Evolutionary conservation across 1,140 invertebrate species (phyloP).

Genomic region (Drosophila pseudoobscura): DNA sequence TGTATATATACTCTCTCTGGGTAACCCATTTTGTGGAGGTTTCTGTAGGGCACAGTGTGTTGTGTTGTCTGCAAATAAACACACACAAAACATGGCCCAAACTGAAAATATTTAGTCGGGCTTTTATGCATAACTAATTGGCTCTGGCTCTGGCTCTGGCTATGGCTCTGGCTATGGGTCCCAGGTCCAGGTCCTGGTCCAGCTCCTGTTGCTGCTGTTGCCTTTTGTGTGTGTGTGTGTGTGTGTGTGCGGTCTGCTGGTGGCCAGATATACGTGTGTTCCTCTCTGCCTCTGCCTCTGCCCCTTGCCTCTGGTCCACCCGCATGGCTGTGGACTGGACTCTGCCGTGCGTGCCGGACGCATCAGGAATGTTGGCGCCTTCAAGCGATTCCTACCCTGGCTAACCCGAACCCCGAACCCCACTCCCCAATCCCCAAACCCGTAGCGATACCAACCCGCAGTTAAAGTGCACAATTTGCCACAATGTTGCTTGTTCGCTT

Average conservation of each 20-base stretch:
- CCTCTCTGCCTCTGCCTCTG: constrained; percentile 6
- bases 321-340: constrained; percentile 15
- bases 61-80: constrained; percentile 44
- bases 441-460: constrained; percentile 27
- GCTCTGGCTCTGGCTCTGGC: constrained; percentile 26
- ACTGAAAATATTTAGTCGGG: constrained; percentile 66
- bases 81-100: constrained; percentile 49
- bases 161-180: neutral
- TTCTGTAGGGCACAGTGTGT: neutral
- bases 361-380: constrained; percentile 66
- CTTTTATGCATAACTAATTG: constrained; percentile 79
- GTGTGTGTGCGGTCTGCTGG: constrained; percentile 48
- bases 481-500: constrained; percentile 59
- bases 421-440: neutral
- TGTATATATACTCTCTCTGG: neutral
- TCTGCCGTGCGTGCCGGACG: constrained; percentile 52
- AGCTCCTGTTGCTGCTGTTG: constrained; percentile 21
- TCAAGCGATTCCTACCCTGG: constrained; percentile 32
- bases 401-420: neutral
- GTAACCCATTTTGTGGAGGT: constrained; percentile 16
- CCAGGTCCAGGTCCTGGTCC: neutral
- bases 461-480: constrained; percentile 72
- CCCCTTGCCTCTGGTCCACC: constrained; percentile 11
- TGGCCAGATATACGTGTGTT: constrained; percentile 24
- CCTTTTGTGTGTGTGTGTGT: constrained; percentile 20